phyloP scores from a whole-genome alignment of 2,113 vertebrate species.

The Lepisosteus osseus region DNA sequence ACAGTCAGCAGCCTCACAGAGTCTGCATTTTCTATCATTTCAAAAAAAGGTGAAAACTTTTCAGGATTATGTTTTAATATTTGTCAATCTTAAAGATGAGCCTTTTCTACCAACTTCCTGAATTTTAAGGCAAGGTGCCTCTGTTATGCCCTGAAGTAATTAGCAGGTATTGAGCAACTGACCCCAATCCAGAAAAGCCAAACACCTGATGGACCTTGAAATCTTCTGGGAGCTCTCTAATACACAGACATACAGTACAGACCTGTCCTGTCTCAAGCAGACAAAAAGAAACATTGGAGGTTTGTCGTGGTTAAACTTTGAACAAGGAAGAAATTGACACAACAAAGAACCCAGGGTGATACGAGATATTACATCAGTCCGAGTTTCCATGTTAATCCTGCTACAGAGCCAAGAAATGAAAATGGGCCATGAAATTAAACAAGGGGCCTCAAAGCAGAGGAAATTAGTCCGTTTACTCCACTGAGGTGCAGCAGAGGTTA shows the following conservation, averaged over 20 bases:
- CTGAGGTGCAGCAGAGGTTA: background rate
- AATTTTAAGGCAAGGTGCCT: constrained; percentile 75
- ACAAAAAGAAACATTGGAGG: background rate
- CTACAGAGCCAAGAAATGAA: background rate
- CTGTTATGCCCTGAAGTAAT: constrained; percentile 72
- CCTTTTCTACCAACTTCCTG: constrained; percentile 65
- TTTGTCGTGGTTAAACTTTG: background rate
- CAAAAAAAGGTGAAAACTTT: too few species aligned
- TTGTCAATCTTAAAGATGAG: too few species aligned
- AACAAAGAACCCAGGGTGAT: background rate
- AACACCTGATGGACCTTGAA: constrained; percentile 73
- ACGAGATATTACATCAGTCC: background rate
- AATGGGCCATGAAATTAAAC: background rate
- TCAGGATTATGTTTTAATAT: too few species aligned
- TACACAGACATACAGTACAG: constrained; percentile 11
- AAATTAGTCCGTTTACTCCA: background rate
- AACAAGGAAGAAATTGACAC: background rate
- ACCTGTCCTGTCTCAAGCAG: background rate
- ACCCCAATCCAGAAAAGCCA: constrained; percentile 74
- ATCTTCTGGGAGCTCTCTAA: constrained; percentile 57
- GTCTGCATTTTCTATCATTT: too few species aligned
- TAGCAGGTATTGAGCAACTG: constrained; percentile 75
- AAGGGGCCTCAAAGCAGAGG: background rate
- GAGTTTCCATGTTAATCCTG: background rate
- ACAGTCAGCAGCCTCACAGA: too few species aligned